Conservation (phyloP, 1,140 invertebrate genomes). For the Drosophila auraria region DNA sequence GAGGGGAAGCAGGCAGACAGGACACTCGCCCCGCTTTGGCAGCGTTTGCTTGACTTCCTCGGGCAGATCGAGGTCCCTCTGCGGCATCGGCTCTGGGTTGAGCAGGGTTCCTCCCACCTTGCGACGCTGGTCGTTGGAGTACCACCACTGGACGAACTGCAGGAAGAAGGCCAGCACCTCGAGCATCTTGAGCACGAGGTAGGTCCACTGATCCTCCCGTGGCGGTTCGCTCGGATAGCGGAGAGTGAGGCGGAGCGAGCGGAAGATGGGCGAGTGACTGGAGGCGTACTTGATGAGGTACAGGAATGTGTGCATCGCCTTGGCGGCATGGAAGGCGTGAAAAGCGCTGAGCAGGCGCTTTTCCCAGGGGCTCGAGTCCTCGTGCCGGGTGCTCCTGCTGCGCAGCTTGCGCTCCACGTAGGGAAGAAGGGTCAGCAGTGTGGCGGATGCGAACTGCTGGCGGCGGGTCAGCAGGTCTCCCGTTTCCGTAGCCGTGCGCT, state of each 20-base stretch:
- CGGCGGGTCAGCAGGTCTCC: slow-evolving; percentile 58
- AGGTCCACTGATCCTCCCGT: slow-evolving; percentile 73
- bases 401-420: slow-evolving; percentile 72
- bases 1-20: slow-evolving; percentile 67
- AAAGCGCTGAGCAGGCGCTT: slow-evolving; percentile 60
- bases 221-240: slow-evolving; percentile 73
- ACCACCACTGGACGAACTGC: slow-evolving; percentile 84
- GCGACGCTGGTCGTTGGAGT: slow-evolving; percentile 75
- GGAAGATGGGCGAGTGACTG: slow-evolving; percentile 73
- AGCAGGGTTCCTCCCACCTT: slow-evolving; percentile 70
- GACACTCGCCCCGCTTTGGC: slow-evolving; percentile 62
- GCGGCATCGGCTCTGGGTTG: slow-evolving; percentile 58
- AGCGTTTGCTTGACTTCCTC: slow-evolving; percentile 33
- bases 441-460: slow-evolving; percentile 67
- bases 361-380: slow-evolving; percentile 60
- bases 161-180: slow-evolving; percentile 81
- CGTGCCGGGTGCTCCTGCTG: slow-evolving; percentile 57
- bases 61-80: slow-evolving; percentile 11
- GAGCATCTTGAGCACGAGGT: slow-evolving; percentile 71
- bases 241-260: slow-evolving; percentile 57
- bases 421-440: slow-evolving; percentile 67
- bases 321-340: slow-evolving; percentile 73
- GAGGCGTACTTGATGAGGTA: slow-evolving; percentile 73
- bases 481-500: slow-evolving; percentile 62
- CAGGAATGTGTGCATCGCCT: slow-evolving; percentile 74